Percentiles rank a stretch among this genome's conserved stretches.
Conservation (phyloP, 2,888 invertebrate genomes). For the Congeria kusceri region DNA sequence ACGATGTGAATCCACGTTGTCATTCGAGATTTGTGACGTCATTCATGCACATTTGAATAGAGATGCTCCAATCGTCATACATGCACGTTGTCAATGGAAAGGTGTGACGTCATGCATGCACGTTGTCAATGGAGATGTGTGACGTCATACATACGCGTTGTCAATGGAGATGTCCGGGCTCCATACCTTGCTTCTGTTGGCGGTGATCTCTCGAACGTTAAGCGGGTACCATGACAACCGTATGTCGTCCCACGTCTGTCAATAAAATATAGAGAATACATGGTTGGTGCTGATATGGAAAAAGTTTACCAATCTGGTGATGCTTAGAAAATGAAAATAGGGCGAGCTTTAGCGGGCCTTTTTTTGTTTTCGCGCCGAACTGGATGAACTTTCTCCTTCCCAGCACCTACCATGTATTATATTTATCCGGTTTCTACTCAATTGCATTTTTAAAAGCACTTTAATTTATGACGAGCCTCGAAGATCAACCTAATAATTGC, state of each 20-base stretch:
- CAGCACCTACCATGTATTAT: no score
- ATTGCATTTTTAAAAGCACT: no score
- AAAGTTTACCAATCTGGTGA: no score
- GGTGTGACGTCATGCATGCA: slow-evolving; percentile 36
- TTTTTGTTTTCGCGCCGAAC: no score
- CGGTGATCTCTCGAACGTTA: slow-evolving; percentile 40
- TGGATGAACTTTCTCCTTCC: no score
- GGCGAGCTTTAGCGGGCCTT: no score
- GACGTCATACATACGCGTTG: slow-evolving; percentile 52
- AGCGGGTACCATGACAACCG: slow-evolving; percentile 46
- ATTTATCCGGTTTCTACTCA: no score
- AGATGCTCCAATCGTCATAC: background rate
- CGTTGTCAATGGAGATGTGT: slow-evolving; percentile 31
- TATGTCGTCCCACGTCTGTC: slow-evolving; percentile 42
- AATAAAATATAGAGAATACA: background rate
- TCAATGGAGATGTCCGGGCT: slow-evolving; percentile 31
- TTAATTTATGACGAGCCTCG: no score
- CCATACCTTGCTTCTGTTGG: slow-evolving; percentile 27
- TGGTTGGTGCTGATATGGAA: no score
- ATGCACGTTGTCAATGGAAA: slow-evolving; percentile 29
- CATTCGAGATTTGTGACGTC: slow-evolving; percentile 25
- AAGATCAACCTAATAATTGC: no score
- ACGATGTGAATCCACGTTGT: slow-evolving; percentile 15
- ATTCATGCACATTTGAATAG: slow-evolving; percentile 29
- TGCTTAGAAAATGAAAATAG: no score